Evolutionary conservation across 2,797 vertebrate species (phyloP), one percentile per base, ranked within the genome.

Genomic region (Linurgus olivaceus): DNA sequence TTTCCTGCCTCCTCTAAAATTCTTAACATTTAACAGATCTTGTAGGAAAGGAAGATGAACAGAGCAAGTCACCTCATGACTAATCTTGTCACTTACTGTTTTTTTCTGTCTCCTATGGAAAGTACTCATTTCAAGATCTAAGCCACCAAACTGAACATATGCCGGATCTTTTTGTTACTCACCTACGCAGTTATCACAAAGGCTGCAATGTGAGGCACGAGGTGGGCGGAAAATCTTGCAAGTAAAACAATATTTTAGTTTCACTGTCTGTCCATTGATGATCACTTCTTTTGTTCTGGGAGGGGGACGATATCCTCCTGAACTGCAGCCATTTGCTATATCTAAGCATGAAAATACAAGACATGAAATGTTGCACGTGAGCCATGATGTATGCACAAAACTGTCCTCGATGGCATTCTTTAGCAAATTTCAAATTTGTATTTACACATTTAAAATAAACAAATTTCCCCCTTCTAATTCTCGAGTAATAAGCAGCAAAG

Each of bases 121-220:
- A 71, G 65, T 25, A 47, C 21, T 58, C 33, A 10, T n/a, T 77
- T 79, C 77, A 76, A 62, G 29, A 82, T 35, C 35, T 19, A 79
- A 84, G 8, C 20, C n/a, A 76, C 74, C 40, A 65, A 83, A 65
- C 0, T 16, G 57, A 68, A 51, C 67, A 50, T 23, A 75, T 17
- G 72, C n/a, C 9, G 0, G 15, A 29, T 72, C 14, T 82, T 81
- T 45, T 63, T 52, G 70, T 78, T 86, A 97, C 99, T 99, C 97
- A 99, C 99, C 99, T 98, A 99, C 99, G 97, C 99, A 99, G 98
- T 99, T 99, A 98, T 99, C 99, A 96, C 99, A 99, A 96, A 99
- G 98, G 98, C 99, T 99, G 98, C 99, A 99, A 97, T 99, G 99
- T 86, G 99, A 99, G 97, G 99, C 99, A 95, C 99, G 99, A 59